Base-by-base conservation (phyloP, 2,888 invertebrate species). In the Pyrgus malvae region DNA sequence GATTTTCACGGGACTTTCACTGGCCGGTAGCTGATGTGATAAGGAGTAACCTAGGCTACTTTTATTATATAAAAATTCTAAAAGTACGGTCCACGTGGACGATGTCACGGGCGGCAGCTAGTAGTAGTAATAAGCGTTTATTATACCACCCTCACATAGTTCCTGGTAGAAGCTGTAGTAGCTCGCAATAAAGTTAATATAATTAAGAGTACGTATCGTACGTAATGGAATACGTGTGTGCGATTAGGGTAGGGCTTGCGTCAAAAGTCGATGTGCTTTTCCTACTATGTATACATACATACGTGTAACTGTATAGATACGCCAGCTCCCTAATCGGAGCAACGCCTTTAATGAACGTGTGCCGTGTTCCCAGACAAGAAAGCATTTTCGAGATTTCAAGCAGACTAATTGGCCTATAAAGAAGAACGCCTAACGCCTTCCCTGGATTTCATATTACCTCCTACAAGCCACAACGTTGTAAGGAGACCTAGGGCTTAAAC, bases 321-420 rank as follows among this genome's bases (percentile, higher is more conserved):
- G 59, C 56, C 53, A 59, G 56, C 44, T 61, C 60, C 64, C 62
- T 75, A 74, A 78, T 74, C 71, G 74, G 67, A 61, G 64, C 58
- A 62, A 68, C 66, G 68, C n/a, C 17, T 3, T 68, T 78, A 80
- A 81, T 79, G 72, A 82, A 78, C 70, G 74, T 68, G 68, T 73
- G 67, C 70, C 68, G 69, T 77, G 75, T 75, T 73, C 74, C 72
- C 70, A 69, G n/a, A n/a, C n/a, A n/a, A n/a, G n/a, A n/a, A n/a
- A n/a, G n/a, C n/a, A n/a, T n/a, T n/a, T n/a, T n/a, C n/a, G n/a
- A n/a, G n/a, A n/a, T n/a, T n/a, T n/a, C n/a, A n/a, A n/a, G n/a
- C n/a, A n/a, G 68, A 68, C 79, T 82, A 83, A 83, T 83, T 82
- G 74, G 73, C 66, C 66, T 67, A 78, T 81, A 79, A 79, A 81